phyloP scores from a whole-genome alignment of 2,888 invertebrate genomes.

The Phyllotreta cruciferae region DNA sequence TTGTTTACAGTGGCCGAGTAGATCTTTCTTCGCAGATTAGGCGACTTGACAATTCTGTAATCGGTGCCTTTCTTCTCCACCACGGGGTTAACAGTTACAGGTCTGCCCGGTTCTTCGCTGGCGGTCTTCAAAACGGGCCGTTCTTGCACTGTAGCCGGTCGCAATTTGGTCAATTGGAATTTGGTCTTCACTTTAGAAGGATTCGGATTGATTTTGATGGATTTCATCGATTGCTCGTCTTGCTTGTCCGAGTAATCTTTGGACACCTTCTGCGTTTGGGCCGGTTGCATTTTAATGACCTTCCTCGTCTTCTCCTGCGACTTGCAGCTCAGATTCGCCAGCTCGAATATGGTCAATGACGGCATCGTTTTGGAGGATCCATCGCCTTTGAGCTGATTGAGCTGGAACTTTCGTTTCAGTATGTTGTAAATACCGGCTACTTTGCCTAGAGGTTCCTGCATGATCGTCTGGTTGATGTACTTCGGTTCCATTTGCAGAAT shows the following conservation, averaged over 20 bases:
- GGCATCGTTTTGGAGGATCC: conserved; percentile 46
- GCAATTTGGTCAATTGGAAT: conserved; percentile 4
- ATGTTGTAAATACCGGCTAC: conserved; percentile 71
- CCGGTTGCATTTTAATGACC: conserved; percentile 20
- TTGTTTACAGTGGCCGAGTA: conserved; percentile 44
- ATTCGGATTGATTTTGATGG: too few relatives aligned
- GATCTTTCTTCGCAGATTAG: conserved; percentile 42
- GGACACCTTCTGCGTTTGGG: conserved; percentile 19
- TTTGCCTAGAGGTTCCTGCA: conserved; percentile 65
- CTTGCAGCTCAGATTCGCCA: conserved; percentile 25
- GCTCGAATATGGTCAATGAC: conserved; percentile 36
- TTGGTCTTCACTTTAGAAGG: not conserved
- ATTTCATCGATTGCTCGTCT: too few relatives aligned
- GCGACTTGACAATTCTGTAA: conserved; percentile 41
- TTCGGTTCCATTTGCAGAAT: conserved; percentile 59
- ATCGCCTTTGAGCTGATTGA: conserved; percentile 47
- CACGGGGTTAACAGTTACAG: conserved; percentile 35
- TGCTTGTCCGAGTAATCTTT: conserved; percentile 4
- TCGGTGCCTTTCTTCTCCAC: conserved; percentile 24
- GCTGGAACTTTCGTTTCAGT: conserved; percentile 50
- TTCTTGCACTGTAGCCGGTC: conserved; percentile 24
- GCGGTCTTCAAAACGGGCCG: not conserved
- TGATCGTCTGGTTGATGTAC: conserved; percentile 63
- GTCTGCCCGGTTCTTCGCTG: conserved; percentile 23
- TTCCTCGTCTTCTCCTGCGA: conserved; percentile 38